A percentile compares a stretch with the other conserved stretches of the same genome.
Evolutionary conservation across 2,888 invertebrate genomes (phyloP).

Genomic region (Doris montereyensis): DNA sequence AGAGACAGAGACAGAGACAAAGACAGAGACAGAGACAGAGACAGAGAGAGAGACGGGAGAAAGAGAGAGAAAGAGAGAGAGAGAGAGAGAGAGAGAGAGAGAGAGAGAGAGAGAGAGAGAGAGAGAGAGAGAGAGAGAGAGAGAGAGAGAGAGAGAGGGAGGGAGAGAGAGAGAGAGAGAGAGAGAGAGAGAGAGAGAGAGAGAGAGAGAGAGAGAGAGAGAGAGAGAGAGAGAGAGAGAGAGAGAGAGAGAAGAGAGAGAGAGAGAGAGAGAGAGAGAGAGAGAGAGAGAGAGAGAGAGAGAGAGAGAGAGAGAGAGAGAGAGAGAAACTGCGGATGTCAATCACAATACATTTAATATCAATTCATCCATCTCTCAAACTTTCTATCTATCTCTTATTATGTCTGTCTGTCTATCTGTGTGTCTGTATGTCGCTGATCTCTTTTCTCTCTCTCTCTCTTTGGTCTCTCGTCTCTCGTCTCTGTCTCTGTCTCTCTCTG

Average conservation of each 20-base stretch:
- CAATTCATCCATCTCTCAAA: not conserved
- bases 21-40: not conserved
- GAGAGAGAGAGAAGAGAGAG: not conserved
- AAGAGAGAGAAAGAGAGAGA: not conserved
- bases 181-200: not conserved
- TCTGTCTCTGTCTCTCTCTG: not conserved
- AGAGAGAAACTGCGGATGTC: not conserved
- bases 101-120: not conserved
- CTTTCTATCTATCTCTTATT: not conserved
- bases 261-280: conserved; percentile 15
- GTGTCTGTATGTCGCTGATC: not conserved
- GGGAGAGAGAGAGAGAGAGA: not conserved
- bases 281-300: conserved; percentile 16
- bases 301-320: conserved; percentile 15
- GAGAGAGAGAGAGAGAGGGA: conserved; percentile 1
- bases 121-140: not conserved
- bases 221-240: not conserved
- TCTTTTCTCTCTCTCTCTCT: not conserved
- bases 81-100: not conserved
- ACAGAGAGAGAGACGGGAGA: not conserved
- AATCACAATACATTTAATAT: not conserved
- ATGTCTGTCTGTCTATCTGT: not conserved
- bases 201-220: not conserved
- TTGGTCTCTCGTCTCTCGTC: too few species aligned
- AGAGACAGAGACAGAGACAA: not conserved